phyloP scores from a whole-genome alignment of 2,888 invertebrate genomes.

The Drosophila rubida region DNA sequence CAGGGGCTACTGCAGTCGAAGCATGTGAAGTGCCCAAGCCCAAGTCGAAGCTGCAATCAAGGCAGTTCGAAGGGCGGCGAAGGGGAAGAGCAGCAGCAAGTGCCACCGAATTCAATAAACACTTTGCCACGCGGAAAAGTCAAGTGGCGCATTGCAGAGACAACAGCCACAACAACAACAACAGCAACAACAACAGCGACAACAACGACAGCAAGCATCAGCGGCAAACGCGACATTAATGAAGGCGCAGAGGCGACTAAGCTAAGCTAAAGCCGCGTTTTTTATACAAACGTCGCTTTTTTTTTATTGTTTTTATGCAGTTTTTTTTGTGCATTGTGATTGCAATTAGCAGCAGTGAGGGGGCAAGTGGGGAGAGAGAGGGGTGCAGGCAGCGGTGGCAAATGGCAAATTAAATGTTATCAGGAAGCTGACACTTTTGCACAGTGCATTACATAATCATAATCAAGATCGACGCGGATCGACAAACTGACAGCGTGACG shows the following conservation, averaged over 20 bases:
- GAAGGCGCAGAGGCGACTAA: constrained; percentile 46
- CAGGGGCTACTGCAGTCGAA: constrained; percentile 69
- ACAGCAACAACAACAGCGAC: constrained; percentile 9
- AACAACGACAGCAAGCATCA: constrained; percentile 2
- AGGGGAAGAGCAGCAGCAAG: constrained; percentile 28
- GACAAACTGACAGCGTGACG: constrained; percentile 25
- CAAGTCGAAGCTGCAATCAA: constrained; percentile 68
- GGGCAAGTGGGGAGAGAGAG: background rate
- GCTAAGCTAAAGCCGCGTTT: constrained; percentile 40
- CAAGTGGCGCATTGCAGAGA: constrained; percentile 72
- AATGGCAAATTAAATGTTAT: constrained; percentile 79
- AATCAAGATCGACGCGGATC: constrained; percentile 40
- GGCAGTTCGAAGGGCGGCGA: background rate
- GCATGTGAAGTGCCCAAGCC: constrained; percentile 36
- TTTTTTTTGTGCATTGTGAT: constrained; percentile 43
- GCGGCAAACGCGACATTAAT: constrained; percentile 54
- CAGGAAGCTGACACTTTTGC: constrained; percentile 70
- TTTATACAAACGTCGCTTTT: background rate
- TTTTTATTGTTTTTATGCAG: constrained; percentile 14
- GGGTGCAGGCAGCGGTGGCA: constrained; percentile 29
- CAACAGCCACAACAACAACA: constrained; percentile 19
- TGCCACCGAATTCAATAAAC: constrained; percentile 82
- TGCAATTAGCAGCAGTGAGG: constrained; percentile 66
- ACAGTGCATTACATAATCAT: constrained; percentile 59
- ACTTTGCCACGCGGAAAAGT: constrained; percentile 75